A percentile compares a stretch with the other conserved stretches of the same genome.
Evolutionary conservation across 1,140 invertebrate species (phyloP).

Genomic region (Ceratitis capitata): DNA sequence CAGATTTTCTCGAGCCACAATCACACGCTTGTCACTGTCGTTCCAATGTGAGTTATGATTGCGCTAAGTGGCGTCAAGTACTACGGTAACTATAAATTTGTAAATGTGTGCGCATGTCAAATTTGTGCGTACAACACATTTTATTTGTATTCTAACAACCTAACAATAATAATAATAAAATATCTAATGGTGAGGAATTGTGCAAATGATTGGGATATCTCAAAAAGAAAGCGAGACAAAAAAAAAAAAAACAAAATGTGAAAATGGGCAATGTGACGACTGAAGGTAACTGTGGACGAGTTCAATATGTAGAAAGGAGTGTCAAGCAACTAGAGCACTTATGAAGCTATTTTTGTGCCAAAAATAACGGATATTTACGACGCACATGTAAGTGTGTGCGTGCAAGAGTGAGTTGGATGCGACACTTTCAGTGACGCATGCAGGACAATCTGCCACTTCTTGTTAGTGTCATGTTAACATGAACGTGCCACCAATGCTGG

Average conservation of each 20-base stretch:
- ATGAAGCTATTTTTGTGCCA: background rate
- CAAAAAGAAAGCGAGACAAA: background rate
- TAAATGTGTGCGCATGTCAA: no score
- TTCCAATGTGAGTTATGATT: background rate
- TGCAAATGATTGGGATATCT: background rate
- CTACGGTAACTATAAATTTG: no score
- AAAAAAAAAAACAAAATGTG: background rate
- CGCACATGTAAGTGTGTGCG: background rate
- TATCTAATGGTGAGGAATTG: background rate
- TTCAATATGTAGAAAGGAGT: background rate
- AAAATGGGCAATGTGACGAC: background rate
- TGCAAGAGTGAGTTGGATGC: background rate
- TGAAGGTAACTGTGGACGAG: background rate
- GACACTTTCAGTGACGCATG: background rate
- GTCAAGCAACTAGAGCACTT: background rate
- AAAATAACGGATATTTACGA: background rate
- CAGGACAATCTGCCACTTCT: conserved; percentile 32
- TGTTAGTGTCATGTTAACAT: conserved; percentile 34
- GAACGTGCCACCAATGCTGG: conserved; percentile 4
- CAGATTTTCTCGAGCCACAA: background rate
- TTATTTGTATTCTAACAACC: background rate
- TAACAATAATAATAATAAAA: background rate
- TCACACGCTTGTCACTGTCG: background rate
- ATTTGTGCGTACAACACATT: background rate
- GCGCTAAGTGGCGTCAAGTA: background rate